These are phyloP conservation scores for Potamarius usumacintae DNA, from an alignment of 2,113 vertebrate species.

Conservation along the genomic window DNA sequence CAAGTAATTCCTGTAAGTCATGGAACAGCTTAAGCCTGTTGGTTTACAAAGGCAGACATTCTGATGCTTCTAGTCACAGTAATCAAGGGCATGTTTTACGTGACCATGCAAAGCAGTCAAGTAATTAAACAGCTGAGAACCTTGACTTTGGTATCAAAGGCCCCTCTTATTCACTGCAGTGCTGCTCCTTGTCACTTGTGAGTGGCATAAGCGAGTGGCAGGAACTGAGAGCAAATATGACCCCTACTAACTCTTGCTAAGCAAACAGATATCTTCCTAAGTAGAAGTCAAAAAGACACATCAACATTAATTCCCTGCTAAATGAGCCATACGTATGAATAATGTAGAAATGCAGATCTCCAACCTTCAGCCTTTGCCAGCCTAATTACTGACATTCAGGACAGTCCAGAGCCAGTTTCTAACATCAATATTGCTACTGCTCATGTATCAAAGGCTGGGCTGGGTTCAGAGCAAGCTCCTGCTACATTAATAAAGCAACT, in stretches of 20 bases:
- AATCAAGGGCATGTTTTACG: conserved; percentile 38
- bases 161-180: background rate
- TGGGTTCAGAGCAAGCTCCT: conserved; percentile 27
- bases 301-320: conserved; percentile 73
- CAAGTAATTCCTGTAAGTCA: background rate
- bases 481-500: conserved; percentile 57
- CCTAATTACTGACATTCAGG: conserved; percentile 71
- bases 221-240: conserved; percentile 63
- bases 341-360: conserved; percentile 57
- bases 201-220: conserved; percentile 58
- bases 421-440: conserved; percentile 67
- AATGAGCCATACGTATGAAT: conserved; percentile 68
- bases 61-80: conserved; percentile 34
- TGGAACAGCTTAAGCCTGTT: background rate
- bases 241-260: conserved; percentile 67
- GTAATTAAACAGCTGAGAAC: background rate
- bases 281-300: conserved; percentile 68
- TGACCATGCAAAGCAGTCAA: conserved; percentile 32
- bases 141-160: background rate
- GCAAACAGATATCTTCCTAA: conserved; percentile 67
- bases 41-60: background rate
- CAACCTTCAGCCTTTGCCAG: conserved; percentile 68
- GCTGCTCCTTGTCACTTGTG: conserved; percentile 5
- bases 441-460: conserved; percentile 66
- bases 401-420: conserved; percentile 57